phyloP scores from a whole-genome alignment of 2,888 invertebrate genomes.

The Cotesia congregata region DNA sequence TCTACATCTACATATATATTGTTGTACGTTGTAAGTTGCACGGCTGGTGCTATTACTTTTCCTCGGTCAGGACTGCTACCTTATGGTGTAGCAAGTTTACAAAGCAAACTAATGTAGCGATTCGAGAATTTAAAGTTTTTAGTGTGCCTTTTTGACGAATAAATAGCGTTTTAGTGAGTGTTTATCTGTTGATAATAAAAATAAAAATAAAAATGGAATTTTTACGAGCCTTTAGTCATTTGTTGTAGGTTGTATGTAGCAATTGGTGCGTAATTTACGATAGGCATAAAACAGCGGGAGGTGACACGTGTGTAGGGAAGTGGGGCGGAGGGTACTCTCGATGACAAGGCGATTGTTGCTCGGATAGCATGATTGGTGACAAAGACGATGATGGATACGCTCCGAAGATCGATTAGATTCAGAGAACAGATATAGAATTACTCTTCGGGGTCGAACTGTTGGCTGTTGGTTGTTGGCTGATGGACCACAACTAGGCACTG shows the following conservation, averaged over 20 bases:
- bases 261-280: conserved; percentile 23
- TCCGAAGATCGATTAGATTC: conserved; percentile 27
- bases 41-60: neutral
- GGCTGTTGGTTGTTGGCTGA: neutral
- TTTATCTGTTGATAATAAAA: conserved; percentile 3
- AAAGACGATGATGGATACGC: conserved; percentile 29
- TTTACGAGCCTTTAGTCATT: neutral
- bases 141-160: neutral
- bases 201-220: neutral
- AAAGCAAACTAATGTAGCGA: neutral
- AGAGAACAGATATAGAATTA: conserved; percentile 31
- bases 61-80: neutral
- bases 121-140: neutral
- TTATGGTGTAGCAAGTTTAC: neutral
- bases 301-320: conserved; percentile 1
- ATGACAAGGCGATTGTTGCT: conserved; percentile 30
- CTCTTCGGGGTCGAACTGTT: neutral
- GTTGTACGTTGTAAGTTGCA: neutral
- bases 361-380: conserved; percentile 32
- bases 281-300: conserved; percentile 30
- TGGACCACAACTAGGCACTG: conserved; percentile 5
- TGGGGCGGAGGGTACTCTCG: neutral
- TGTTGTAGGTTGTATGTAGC: conserved; percentile 7
- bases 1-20: neutral
- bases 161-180: neutral